These are phyloP conservation scores for Lineus longissimus DNA, from an alignment of 1,140 invertebrate genomes.

Conservation along the genomic window DNA sequence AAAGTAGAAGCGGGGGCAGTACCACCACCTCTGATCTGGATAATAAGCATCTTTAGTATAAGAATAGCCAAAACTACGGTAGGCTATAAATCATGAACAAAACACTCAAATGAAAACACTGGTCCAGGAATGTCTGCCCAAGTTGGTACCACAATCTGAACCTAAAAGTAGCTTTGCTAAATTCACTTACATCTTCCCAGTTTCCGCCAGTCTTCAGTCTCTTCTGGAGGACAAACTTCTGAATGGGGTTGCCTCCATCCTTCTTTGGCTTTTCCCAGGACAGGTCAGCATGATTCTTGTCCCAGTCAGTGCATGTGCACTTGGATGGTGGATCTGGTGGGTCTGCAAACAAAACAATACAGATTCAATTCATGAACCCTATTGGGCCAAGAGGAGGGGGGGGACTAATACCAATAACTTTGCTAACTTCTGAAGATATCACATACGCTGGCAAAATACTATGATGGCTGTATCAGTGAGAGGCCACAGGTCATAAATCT, in stretches of 20 bases:
- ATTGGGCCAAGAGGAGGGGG: too few relatives aligned
- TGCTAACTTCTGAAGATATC: too few relatives aligned
- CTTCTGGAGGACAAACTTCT: conserved; percentile 71
- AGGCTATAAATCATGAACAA: too few relatives aligned
- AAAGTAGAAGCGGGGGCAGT: too few relatives aligned
- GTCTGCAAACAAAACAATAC: conserved; percentile 65
- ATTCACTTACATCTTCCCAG: conserved; percentile 43
- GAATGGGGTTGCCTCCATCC: conserved; percentile 68
- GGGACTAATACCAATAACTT: too few relatives aligned
- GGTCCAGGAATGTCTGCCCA: not conserved
- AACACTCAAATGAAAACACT: too few relatives aligned
- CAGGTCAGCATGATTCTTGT: conserved; percentile 58
- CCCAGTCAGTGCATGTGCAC: conserved; percentile 78
- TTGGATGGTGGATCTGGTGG: conserved; percentile 90
- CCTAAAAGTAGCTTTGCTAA: not conserved
- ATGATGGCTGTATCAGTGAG: too few relatives aligned
- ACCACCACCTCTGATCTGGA: too few relatives aligned
- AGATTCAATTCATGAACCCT: not conserved
- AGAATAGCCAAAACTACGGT: too few relatives aligned
- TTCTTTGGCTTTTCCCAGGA: conserved; percentile 69
- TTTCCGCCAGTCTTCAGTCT: conserved; percentile 41
- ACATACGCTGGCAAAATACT: too few relatives aligned
- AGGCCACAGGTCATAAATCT: too few relatives aligned
- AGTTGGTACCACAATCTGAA: not conserved
- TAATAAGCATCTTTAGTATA: too few relatives aligned